Conservation (phyloP, 2,797 vertebrate species). For the Chloroceryle inda region DNA sequence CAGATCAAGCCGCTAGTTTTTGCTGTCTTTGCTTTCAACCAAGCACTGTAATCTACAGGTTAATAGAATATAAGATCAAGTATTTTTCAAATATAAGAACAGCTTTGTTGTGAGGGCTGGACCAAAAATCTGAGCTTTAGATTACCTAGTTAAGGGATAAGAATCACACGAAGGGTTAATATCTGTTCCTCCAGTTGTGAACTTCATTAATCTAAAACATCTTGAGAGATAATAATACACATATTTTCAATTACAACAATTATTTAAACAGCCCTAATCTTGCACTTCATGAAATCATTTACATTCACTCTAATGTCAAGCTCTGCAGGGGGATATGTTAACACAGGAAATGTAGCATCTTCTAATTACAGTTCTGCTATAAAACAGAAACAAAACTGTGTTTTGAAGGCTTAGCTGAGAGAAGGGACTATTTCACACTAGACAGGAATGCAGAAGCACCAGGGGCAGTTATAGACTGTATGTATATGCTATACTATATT, state of each 20-base stretch:
- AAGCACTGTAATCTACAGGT: background rate
- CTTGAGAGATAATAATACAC: conserved; percentile 67
- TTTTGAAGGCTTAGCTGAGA: background rate
- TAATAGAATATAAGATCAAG: background rate
- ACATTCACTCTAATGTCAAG: conserved; percentile 32
- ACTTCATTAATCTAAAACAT: conserved; percentile 56
- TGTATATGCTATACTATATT: background rate
- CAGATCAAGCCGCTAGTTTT: background rate
- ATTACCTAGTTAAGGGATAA: background rate
- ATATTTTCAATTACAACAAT: conserved; percentile 69
- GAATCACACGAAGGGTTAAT: conserved; percentile 35
- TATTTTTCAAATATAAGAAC: background rate
- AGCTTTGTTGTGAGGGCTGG: background rate
- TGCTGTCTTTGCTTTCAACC: background rate
- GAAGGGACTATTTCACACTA: background rate
- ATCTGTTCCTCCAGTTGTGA: conserved; percentile 56
- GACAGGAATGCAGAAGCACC: background rate
- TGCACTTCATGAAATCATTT: conserved; percentile 63
- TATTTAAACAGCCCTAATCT: conserved; percentile 70
- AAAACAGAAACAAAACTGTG: conserved; percentile 31
- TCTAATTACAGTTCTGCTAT: conserved; percentile 35
- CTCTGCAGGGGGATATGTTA: conserved; percentile 30
- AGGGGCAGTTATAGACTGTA: background rate
- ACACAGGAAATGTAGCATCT: conserved; percentile 28
- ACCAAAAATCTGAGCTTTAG: background rate